Evolutionary conservation across 2,797 vertebrate genomes (phyloP), one percentile per base, ranked within the genome.

Genomic region (Sebastes minor): DNA sequence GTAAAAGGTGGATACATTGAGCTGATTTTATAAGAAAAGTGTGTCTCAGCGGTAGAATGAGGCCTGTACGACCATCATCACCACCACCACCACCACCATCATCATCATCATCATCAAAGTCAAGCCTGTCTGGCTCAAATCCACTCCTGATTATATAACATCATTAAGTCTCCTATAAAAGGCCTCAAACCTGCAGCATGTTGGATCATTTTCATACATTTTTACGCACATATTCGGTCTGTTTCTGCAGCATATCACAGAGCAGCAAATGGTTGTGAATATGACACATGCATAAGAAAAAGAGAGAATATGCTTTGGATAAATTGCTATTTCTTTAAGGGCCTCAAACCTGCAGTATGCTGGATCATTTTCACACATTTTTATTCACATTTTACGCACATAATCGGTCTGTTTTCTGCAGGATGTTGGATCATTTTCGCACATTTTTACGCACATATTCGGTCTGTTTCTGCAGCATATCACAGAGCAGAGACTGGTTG

Each of bases 41-140:
- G 12, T 3, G 38, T 12, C 11, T 63, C 4, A 53, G 63, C 20
- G 12, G 61, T 18, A n/a, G 16, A 59, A 33, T 10, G 74, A 83
- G 91, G 80, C 92, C 80, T 53, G 52, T 32, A 20, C 11, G 68
- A 83, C 42, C 91, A 74, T 13, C 80, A 82, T 32, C n/a, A n/a
- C n/a, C n/a, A n/a, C n/a, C 84, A 75, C 25, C 61, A 35, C 30
- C 59, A 32, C 5, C 42, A 67, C 66, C 80, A 82, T 27, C 82
- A 75, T n/a, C 61, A 35, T n/a, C 57, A 30, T 3, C 42, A 76
- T 81, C 81, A 86, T 72, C 86, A 87, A 35, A 82, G 53, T 83
- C 70, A 63, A 79, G 74, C 75, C 68, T 73, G 77, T 85, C 66
- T 67, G 89, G 79, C 84, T 84, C 82, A 18, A 75, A 71, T 22